Evolutionary conservation across 2,113 vertebrate species (phyloP).

Genomic region (Ophthalmolycus amberensis): DNA sequence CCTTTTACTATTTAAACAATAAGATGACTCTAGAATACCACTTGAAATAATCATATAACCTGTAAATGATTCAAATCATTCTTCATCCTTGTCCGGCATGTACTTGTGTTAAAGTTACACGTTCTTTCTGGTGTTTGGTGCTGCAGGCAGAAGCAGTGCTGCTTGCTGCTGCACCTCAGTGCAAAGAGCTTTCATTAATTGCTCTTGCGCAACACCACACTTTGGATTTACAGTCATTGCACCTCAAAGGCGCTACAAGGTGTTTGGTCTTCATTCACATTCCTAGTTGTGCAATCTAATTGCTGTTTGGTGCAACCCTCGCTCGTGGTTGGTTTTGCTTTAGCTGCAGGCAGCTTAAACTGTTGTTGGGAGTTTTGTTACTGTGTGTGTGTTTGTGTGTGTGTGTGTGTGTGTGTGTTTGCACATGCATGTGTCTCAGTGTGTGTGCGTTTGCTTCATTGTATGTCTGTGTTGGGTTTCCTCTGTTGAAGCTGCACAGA

Average conservation of each 20-base stretch:
- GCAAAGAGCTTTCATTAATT: slow-evolving; percentile 61
- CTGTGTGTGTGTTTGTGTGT: not conserved
- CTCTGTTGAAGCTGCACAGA: not conserved
- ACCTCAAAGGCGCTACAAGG: slow-evolving; percentile 3
- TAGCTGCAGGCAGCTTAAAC: not conserved
- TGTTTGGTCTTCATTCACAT: not conserved
- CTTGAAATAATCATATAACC: not conserved
- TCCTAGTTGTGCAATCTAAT: slow-evolving; percentile 24
- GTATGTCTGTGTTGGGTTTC: not conserved
- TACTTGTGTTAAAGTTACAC: not conserved
- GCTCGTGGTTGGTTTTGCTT: not conserved
- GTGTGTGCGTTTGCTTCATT: slow-evolving; percentile 3
- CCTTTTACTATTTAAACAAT: not conserved
- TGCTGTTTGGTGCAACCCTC: not conserved
- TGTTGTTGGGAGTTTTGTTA: not conserved
- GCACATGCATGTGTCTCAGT: not conserved
- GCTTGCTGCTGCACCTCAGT: slow-evolving; percentile 37
- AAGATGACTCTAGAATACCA: not conserved
- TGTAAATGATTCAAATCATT: not conserved
- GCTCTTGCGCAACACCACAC: slow-evolving; percentile 45
- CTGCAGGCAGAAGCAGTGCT: not conserved
- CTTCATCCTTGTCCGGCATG: too few species aligned
- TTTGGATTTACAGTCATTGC: slow-evolving; percentile 26
- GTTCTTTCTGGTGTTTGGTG: not conserved
- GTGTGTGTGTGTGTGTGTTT: not conserved